These are phyloP conservation scores for Halichondria panicea DNA, from an alignment of 37 sponge, comb jelly and placozoan species.

Conservation along the genomic window DNA sequence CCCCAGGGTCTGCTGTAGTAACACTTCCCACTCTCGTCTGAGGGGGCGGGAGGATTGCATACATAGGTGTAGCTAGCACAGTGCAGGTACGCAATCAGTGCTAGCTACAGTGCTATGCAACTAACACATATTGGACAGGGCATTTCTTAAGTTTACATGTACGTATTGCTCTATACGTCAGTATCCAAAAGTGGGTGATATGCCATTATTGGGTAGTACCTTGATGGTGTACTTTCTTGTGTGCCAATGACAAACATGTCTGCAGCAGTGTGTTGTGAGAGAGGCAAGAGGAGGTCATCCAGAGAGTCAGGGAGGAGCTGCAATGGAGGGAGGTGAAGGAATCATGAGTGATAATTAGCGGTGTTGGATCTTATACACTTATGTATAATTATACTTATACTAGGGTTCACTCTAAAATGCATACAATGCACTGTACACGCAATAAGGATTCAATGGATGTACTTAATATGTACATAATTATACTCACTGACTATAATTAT, in stretches of 20 bases:
- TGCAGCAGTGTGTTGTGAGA: conserved; percentile 44
- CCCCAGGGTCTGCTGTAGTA: conserved; percentile 91
- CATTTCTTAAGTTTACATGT: background rate
- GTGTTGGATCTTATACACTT: no score
- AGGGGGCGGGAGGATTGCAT: background rate
- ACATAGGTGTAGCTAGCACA: background rate
- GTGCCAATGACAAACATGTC: conserved; percentile 89
- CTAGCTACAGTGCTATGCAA: background rate
- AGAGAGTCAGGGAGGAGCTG: conserved; percentile 73
- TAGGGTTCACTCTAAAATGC: no score
- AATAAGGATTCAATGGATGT: no score
- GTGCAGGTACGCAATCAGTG: background rate
- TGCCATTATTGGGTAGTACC: no score
- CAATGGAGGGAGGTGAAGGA: no score
- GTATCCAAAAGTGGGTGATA: background rate
- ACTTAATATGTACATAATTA: no score
- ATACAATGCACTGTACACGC: no score
- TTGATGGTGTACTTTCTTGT: conserved; percentile 82
- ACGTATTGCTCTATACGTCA: background rate
- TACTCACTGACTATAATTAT: no score
- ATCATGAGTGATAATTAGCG: no score
- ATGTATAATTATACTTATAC: no score
- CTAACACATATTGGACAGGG: background rate
- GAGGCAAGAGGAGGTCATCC: conserved; percentile 90
- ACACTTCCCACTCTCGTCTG: conserved; percentile 82